Evolutionary conservation across 1,140 invertebrate genomes (phyloP).

Genomic region (Eubasilissa regina): DNA sequence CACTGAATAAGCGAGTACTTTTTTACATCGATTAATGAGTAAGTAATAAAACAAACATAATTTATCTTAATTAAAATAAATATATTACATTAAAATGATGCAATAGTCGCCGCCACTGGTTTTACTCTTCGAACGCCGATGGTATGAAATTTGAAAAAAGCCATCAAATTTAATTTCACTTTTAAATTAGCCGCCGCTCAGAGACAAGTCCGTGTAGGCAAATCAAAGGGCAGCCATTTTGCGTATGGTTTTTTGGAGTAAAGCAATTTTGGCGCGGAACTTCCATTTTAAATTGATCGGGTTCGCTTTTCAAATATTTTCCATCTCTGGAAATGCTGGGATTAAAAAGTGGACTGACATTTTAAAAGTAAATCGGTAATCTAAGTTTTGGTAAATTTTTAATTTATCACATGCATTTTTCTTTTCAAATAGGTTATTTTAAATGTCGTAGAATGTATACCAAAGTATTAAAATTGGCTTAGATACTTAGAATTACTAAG

Average conservation of each 20-base stretch:
- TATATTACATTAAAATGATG: background rate
- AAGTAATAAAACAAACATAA: too few species aligned
- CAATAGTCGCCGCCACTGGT: background rate
- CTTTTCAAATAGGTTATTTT: too few species aligned
- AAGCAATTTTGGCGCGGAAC: constrained; percentile 55
- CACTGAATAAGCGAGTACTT: too few species aligned
- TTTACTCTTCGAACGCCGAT: background rate
- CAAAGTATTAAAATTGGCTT: too few species aligned
- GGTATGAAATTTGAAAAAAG: constrained; percentile 51
- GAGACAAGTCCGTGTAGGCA: constrained; percentile 51
- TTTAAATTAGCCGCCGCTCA: constrained; percentile 42
- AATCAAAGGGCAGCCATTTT: constrained; percentile 54
- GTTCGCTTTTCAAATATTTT: constrained; percentile 53
- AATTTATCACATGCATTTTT: too few species aligned
- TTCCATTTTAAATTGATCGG: constrained; percentile 54
- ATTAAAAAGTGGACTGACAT: constrained; percentile 1
- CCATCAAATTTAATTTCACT: constrained; percentile 55
- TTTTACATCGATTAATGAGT: too few species aligned
- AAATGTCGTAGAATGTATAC: too few species aligned
- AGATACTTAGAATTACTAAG: too few species aligned
- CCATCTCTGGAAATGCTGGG: constrained; percentile 41
- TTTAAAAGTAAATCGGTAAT: background rate
- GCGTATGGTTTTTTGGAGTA: constrained; percentile 51
- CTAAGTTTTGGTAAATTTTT: background rate
- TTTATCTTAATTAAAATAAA: too few species aligned